A percentile compares a stretch with the other conserved stretches of the same genome.
Conservation (phyloP, 2,797 vertebrate genomes). For the Catamblyrhynchus diadema region DNA sequence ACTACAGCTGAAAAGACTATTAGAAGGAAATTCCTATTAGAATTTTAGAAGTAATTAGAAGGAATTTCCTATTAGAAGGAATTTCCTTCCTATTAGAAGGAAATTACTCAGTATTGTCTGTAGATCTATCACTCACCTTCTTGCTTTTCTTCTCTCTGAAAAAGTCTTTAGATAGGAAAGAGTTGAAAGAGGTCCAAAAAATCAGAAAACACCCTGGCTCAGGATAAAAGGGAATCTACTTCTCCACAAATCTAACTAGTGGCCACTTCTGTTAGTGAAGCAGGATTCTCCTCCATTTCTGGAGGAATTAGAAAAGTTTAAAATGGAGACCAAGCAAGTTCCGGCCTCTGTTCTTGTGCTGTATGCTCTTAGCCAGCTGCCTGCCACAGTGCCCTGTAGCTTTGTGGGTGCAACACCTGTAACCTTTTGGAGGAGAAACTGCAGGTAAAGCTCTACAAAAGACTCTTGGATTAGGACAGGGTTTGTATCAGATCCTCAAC, state of each 20-base stretch:
- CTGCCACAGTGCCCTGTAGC: background rate
- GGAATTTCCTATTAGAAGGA: background rate
- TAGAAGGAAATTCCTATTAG: background rate
- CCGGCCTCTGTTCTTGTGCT: background rate
- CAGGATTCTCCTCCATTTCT: background rate
- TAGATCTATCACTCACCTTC: background rate
- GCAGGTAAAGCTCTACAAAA: background rate
- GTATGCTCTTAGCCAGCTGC: background rate
- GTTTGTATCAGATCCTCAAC: background rate
- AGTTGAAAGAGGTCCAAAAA: background rate
- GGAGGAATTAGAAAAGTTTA: background rate
- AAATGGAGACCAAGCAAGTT: background rate
- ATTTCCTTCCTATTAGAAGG: background rate
- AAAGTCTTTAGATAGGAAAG: background rate
- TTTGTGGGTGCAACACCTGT: background rate
- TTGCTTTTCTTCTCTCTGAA: background rate
- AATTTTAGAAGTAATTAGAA: too few relatives aligned
- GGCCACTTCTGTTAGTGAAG: background rate
- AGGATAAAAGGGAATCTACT: background rate
- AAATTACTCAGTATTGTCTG: background rate
- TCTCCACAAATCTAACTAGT: background rate
- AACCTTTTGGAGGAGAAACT: background rate
- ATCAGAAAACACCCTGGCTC: background rate
- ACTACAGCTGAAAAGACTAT: background rate
- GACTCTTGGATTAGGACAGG: background rate